phyloP scores from a whole-genome alignment of 37 sponge, comb jelly and placozoan species.

The Amphimedon queenslandica region DNA sequence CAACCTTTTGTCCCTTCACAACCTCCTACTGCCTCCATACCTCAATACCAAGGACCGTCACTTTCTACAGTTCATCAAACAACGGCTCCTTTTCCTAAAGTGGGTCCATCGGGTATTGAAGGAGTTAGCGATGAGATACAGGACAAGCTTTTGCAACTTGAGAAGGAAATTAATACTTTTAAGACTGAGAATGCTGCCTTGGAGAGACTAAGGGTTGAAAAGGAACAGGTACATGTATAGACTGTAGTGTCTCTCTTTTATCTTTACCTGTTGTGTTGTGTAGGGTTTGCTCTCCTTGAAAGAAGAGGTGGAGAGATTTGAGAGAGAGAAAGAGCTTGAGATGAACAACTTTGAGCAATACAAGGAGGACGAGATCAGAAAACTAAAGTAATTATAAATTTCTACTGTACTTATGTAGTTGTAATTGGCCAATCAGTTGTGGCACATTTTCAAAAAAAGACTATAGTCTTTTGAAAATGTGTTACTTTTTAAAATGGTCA shows the following conservation, averaged over 20 bases:
- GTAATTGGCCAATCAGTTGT: no score
- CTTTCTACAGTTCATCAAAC: background rate
- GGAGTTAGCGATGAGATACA: slow-evolving; percentile 33
- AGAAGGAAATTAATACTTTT: slow-evolving; percentile 67
- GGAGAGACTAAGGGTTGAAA: slow-evolving; percentile 55
- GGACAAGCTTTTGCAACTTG: slow-evolving; percentile 62
- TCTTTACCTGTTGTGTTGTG: background rate
- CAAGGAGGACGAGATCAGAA: slow-evolving; percentile 72
- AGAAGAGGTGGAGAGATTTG: slow-evolving; percentile 61
- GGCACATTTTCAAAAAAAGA: no score
- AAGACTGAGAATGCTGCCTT: slow-evolving; percentile 52
- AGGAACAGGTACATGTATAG: slow-evolving; percentile 56
- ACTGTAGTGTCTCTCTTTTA: background rate
- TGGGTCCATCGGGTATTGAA: background rate
- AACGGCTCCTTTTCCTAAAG: background rate
- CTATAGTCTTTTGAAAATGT: no score
- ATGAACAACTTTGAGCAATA: slow-evolving; percentile 57
- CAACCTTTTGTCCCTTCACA: background rate
- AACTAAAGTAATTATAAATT: slow-evolving; percentile 72
- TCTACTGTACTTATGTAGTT: no score
- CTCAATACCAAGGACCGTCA: background rate
- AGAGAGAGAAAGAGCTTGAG: slow-evolving; percentile 61
- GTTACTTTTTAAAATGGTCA: no score
- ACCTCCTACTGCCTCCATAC: background rate
- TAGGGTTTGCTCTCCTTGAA: slow-evolving; percentile 49